These are phyloP conservation scores for Mylabris phalerata DNA, from an alignment of 1,140 invertebrate genomes.

Conservation along the genomic window DNA sequence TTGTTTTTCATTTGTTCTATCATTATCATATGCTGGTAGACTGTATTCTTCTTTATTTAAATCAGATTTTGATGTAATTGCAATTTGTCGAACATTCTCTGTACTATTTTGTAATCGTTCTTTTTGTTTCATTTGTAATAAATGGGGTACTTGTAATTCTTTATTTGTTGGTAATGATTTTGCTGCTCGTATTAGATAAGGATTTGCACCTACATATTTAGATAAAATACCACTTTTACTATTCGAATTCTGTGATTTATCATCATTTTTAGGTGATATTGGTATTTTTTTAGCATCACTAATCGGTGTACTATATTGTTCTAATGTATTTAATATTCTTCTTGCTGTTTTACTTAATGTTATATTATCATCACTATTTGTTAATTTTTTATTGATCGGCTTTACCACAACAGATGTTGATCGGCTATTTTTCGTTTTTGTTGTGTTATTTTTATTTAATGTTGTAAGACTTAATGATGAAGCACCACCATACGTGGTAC, in stretches of 20 bases:
- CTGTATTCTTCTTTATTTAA: conserved; percentile 38
- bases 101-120: conserved; percentile 56
- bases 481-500: conserved; percentile 72
- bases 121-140: conserved; percentile 52
- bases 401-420: conserved; percentile 44
- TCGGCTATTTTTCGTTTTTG: conserved; percentile 14
- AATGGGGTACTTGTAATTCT: conserved; percentile 52
- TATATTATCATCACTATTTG: conserved; percentile 22
- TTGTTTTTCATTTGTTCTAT: conserved; percentile 20
- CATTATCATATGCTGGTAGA: conserved; percentile 32
- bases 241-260: neutral
- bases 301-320: conserved; percentile 66
- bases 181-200: conserved; percentile 25
- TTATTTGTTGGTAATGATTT: conserved; percentile 36
- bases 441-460: conserved; percentile 3
- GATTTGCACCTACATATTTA: conserved; percentile 32
- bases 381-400: conserved; percentile 38
- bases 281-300: conserved; percentile 66
- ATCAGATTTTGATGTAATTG: conserved; percentile 46
- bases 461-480: conserved; percentile 50
- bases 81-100: conserved; percentile 53
- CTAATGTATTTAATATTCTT: conserved; percentile 62
- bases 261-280: conserved; percentile 30
- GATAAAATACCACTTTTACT: conserved; percentile 18
- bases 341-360: conserved; percentile 52